These are phyloP conservation scores for Ectropis crepuscularia DNA, from an alignment of 2,888 invertebrate genomes.

Conservation along the genomic window DNA sequence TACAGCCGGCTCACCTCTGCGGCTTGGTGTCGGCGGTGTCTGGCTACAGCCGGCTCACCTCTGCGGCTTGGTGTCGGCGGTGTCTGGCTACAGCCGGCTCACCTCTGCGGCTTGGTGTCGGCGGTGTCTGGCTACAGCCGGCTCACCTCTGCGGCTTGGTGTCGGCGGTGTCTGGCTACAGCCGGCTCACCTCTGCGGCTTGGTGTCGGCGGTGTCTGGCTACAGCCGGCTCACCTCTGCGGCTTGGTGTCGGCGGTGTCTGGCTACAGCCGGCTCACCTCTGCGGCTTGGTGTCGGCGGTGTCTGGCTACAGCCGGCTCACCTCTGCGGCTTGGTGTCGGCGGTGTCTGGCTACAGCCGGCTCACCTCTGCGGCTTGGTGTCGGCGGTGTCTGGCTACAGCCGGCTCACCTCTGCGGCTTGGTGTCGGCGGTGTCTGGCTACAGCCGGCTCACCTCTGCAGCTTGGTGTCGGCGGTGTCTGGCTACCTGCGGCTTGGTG, in stretches of 20 bases:
- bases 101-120: slow-evolving; percentile 87
- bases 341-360: slow-evolving; percentile 88
- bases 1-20: slow-evolving; percentile 90
- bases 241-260: slow-evolving; percentile 87
- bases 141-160: slow-evolving; percentile 88
- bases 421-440: slow-evolving; percentile 86
- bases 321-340: slow-evolving; percentile 87
- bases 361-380: slow-evolving; percentile 88
- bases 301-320: slow-evolving; percentile 89
- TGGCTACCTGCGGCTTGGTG: slow-evolving; percentile 88
- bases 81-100: slow-evolving; percentile 89
- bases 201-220: slow-evolving; percentile 86
- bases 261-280: slow-evolving; percentile 89
- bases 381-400: slow-evolving; percentile 87
- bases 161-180: slow-evolving; percentile 87
- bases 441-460: slow-evolving; percentile 90
- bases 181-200: slow-evolving; percentile 90
- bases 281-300: slow-evolving; percentile 86
- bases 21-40: slow-evolving; percentile 87
- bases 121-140: slow-evolving; percentile 88
- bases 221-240: slow-evolving; percentile 90
- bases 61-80: slow-evolving; percentile 86
- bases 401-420: slow-evolving; percentile 90
- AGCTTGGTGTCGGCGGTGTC: slow-evolving; percentile 87
- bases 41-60: slow-evolving; percentile 89